Base-by-base conservation (phyloP, 2,888 invertebrate species). In the Subacronicta megacephala region DNA sequence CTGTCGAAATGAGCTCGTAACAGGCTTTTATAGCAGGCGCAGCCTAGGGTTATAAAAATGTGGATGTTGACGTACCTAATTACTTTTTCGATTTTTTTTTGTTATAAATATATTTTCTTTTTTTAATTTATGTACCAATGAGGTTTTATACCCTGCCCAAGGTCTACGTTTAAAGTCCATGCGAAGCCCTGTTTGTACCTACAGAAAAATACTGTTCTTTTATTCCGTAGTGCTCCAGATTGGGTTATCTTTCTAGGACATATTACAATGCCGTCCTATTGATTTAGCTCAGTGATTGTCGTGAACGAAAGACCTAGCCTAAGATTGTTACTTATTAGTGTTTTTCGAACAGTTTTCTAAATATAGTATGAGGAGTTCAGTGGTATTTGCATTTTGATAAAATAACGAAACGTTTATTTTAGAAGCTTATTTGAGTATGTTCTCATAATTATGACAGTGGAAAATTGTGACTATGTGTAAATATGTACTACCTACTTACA, bases 391-490 rank as follows among this genome's bases (percentile, higher is more conserved):
- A 13, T 42, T 46, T 37, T 33, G 31, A 40, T 38, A 17, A 61
- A 49, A 51, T 42, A 53, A 5, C 16, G 26, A 23, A 16, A 49
- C 47, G 49, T 62, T 55, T 40, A 54, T 62, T 47, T 45, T 60
- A 16, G 41, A 18, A 42, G 23, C 44, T 38, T 58, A 53, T 65
- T 64, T 64, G 41, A 53, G 20, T 46, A 42, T 1, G 9, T 49
- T 62, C 51, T 56, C 41, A 42, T 43, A 66, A n/a, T 54, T 31
- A 43, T 56, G 62, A 50, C 52, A 67, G 42, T 56, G 66, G 68
- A 67, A 67, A 65, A 67, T 65, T 67, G 45, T 66, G 62, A 67
- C 56, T 49, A 18, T 26, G 7, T 58, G 42, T 42, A 52, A 67
- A 66, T 62, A 62, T 62, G 47, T 49, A 35, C 36, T 45, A 51